phyloP scores from a whole-genome alignment of 2,888 invertebrate genomes.

The Pristionchus mayeri region DNA sequence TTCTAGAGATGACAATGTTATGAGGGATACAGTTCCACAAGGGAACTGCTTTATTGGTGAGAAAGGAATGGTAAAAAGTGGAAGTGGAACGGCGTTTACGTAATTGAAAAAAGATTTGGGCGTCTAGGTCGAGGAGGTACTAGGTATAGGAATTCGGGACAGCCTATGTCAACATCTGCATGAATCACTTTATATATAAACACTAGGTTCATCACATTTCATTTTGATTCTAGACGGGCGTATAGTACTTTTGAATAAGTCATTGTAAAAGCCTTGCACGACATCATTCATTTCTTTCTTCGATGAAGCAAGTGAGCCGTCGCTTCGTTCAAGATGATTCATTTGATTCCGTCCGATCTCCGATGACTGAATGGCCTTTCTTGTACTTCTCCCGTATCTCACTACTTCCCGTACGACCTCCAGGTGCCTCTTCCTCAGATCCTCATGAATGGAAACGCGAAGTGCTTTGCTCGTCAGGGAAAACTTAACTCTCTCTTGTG shows the following conservation, averaged over 20 bases:
- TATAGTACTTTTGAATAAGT: neutral
- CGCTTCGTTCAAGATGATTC: neutral
- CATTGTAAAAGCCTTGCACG: too few species aligned
- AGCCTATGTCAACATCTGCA: too few species aligned
- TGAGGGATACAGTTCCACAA: too few species aligned
- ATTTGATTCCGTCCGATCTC: neutral
- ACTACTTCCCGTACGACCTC: neutral
- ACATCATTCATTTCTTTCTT: neutral
- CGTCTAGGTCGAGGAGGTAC: too few species aligned
- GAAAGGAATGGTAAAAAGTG: too few species aligned
- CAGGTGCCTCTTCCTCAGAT: neutral
- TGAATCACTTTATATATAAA: too few species aligned
- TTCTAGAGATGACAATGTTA: too few species aligned
- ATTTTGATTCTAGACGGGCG: neutral
- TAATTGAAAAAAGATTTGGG: too few species aligned
- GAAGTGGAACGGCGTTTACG: too few species aligned
- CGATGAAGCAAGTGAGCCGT: neutral
- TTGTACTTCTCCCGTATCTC: neutral
- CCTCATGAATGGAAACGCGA: neutral
- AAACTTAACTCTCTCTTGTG: neutral
- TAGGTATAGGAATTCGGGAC: too few species aligned
- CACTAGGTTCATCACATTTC: constrained; percentile 51
- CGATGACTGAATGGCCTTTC: neutral
- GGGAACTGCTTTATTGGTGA: too few species aligned
- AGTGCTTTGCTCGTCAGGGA: neutral